These are phyloP conservation scores for Menura novaehollandiae DNA, from an alignment of 2,113 vertebrate genomes.

Conservation along the genomic window DNA sequence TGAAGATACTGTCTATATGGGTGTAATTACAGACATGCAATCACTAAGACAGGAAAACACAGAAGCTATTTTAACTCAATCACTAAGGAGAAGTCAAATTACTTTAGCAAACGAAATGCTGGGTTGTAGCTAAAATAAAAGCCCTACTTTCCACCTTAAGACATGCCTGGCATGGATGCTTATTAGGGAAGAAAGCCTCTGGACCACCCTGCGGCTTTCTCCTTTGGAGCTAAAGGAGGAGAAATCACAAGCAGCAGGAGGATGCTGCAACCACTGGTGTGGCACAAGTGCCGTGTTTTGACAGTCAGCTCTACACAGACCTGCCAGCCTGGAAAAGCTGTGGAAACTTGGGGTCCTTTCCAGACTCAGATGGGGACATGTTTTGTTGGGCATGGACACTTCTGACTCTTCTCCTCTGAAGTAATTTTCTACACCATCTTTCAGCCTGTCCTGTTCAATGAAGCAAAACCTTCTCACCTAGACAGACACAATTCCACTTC, in stretches of 20 bases:
- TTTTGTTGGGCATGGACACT: background rate
- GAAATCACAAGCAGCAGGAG: background rate
- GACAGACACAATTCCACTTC: background rate
- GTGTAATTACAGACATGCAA: conserved; percentile 53
- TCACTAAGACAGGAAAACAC: conserved; percentile 42
- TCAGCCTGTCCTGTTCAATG: background rate
- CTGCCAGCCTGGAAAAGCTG: background rate
- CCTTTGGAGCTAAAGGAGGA: background rate
- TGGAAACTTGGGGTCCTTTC: background rate
- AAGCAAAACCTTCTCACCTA: background rate
- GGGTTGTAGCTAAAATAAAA: conserved; percentile 32
- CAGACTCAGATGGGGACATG: background rate
- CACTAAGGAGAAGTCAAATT: conserved; percentile 46
- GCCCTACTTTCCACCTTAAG: background rate
- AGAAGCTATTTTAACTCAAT: conserved; percentile 59
- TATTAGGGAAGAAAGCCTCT: background rate
- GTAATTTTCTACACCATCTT: background rate
- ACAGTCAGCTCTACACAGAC: background rate
- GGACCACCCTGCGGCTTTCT: background rate
- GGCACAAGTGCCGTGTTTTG: background rate
- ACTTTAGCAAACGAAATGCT: conserved; percentile 27
- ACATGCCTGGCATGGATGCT: background rate
- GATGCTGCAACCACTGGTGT: rapidly evolving
- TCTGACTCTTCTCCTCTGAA: background rate
- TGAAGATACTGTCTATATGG: conserved; percentile 28